A percentile compares a stretch with the other conserved stretches of the same genome.
Conservation (phyloP, 1,140 invertebrate genomes). For the Drosophila sucinea region DNA sequence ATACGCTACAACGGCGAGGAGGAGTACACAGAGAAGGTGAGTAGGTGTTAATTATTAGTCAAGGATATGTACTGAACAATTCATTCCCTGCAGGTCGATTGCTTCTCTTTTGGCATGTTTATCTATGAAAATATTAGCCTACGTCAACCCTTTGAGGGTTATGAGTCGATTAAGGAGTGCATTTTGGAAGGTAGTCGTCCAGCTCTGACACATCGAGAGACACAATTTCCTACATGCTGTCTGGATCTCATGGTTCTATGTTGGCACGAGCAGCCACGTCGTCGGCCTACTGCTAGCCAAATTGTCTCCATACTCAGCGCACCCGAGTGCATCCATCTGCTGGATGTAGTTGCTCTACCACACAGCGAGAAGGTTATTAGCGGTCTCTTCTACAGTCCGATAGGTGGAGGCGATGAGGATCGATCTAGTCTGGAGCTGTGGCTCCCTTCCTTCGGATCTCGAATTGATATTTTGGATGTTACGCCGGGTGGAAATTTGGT, state of each 20-base stretch:
- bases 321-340: constrained; percentile 95
- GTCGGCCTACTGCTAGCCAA: constrained; percentile 94
- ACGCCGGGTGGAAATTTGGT: constrained; percentile 84
- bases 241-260: constrained; percentile 98
- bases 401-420: constrained; percentile 55
- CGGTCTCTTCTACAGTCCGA: constrained; percentile 64
- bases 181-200: constrained; percentile 97
- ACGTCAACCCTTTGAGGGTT: constrained; percentile 96
- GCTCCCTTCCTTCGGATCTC: constrained; percentile 88
- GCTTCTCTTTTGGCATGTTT: constrained; percentile 99
- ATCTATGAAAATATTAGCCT: constrained; percentile 97
- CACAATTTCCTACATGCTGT: constrained; percentile 94
- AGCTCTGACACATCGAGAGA: constrained; percentile 91
- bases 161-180: constrained; percentile 97
- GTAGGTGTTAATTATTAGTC: not conserved
- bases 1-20: constrained; percentile 99
- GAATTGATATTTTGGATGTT: constrained; percentile 87
- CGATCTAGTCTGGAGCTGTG: constrained; percentile 86
- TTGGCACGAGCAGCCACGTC: constrained; percentile 94
- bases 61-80: not conserved
- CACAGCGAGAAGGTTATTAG: constrained; percentile 85
- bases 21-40: constrained; percentile 98
- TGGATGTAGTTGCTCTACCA: constrained; percentile 90
- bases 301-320: constrained; percentile 95
- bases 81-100: constrained; percentile 90